Base-by-base conservation (phyloP, 2,888 invertebrate genomes). In the Uloborus plumipes region DNA sequence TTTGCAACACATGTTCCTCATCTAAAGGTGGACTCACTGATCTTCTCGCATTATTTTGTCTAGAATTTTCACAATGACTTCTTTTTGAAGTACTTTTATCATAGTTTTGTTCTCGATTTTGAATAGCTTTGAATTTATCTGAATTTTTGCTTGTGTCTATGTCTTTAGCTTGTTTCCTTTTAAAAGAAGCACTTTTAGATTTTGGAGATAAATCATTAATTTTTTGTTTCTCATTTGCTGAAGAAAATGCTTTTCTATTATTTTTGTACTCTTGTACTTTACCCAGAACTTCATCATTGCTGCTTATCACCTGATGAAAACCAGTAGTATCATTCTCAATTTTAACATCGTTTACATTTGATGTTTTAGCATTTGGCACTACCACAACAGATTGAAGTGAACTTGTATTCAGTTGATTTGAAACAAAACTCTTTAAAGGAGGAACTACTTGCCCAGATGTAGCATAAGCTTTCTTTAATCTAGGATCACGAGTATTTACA, bases 331-430 rank as follows among this genome's bases (percentile, higher is more conserved):
- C 59, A 59, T 51, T n/a, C 31, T 14, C n/a, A 55, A 16, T 55
- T 55, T 69, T 69, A 53, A 26, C 22, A 62, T 39, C 51, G 50
- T 49, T 39, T 39, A 39, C 9, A 39, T 39, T 39, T 11, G 69
- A 53, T 2, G 55, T 4, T 53, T 55, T 76, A 18, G 53, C 16
- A 65, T 62, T 70, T 70, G 80, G 80, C 55, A 81, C 69, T 14
- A 81, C 74, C n/a, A 81, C 74, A 50, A 81, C 80, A 31, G 80
- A 81, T 14, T 81, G 80, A 11, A 81, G 74, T 18, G 59, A 15
- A 53, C 49, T 18, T 6, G 77, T 18, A 62, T 18, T 20, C 4
- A 64, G 49, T 22, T 49, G 26, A 22, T 64, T 11, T 31, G 39
- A 6, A 61, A 20, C 22, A 59, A n/a, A 15, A 22, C 18, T 59